Evolutionary conservation across 2,888 invertebrate species (phyloP), one percentile per base, ranked within the genome.

Genomic region (Aphrophora alni): DNA sequence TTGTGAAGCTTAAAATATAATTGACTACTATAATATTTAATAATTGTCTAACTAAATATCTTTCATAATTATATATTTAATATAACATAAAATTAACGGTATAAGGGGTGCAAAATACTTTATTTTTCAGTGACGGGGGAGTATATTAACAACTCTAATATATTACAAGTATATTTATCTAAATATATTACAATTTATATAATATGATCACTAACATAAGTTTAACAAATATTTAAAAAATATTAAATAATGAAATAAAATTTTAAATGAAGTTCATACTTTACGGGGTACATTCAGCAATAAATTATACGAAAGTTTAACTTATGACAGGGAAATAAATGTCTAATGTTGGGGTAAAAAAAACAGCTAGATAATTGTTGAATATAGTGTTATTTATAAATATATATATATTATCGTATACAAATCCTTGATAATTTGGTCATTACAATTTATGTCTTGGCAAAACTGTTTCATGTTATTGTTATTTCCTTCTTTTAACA

Each of bases 131-230:
- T 33, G 33, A 33, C 33, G 33, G 8, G n/a, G 21, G 4, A 59
- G 7, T n/a, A 21, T 59, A 59, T 59, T 59, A 59, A 59, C 21
- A 59, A 59, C 2, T 59, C 59, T 59, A n/a, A 21, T 59, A 59
- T 59, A 59, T 59, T 59, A 59, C 59, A 59, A 59, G n/a, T 59
- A 33, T 33, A 59, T 21, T 59, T 21, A 59, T 21, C 59, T 59
- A 59, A 59, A 59, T 59, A 59, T 59, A 21, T 59, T 59, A 59
- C 59, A 59, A 59, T 59, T 59, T 59, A 59, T 21, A n/a, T 59
- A 59, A 59, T n/a, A 21, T 59, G 59, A 59, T 59, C 59, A 21
- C 21, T 59, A 59, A 59, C 59, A 21, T 33, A 33, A 8, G 33
- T 33, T 33, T 33, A 33, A 33, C n/a, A 59, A 59, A 21, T 59